phyloP scores from a whole-genome alignment of 2,888 invertebrate species.

The Merodon equestris region DNA sequence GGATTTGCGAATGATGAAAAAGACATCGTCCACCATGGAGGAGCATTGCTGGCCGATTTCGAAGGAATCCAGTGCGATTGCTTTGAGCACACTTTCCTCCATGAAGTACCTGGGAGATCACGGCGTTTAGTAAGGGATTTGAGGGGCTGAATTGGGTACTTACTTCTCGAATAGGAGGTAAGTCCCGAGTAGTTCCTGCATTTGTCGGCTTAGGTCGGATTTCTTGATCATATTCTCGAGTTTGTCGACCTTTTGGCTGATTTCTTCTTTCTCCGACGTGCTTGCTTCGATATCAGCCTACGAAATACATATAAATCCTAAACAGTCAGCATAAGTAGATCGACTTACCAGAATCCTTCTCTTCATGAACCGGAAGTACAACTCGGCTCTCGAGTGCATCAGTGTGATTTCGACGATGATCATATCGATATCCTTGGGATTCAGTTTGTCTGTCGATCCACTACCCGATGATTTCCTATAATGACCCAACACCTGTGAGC shows the following conservation, averaged over 20 bases:
- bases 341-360: conserved; percentile 85
- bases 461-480: conserved; percentile 77
- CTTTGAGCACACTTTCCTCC: conserved; percentile 96
- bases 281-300: conserved; percentile 84
- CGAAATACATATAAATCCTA: neutral
- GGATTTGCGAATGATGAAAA: conserved; percentile 97
- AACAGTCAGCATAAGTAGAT: conserved; percentile 51
- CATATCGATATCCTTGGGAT: conserved; percentile 92
- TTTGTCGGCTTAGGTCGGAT: conserved; percentile 86
- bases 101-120: conserved; percentile 86
- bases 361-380: conserved; percentile 93
- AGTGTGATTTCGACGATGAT: conserved; percentile 94
- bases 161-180: conserved; percentile 94
- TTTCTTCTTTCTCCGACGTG: conserved; percentile 80
- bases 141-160: neutral
- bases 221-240: conserved; percentile 85
- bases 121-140: neutral
- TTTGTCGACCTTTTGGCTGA: conserved; percentile 79
- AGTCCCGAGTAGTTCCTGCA: conserved; percentile 90
- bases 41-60: conserved; percentile 89
- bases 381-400: conserved; percentile 92
- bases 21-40: conserved; percentile 98
- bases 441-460: conserved; percentile 81
- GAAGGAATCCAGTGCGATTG: conserved; percentile 87
- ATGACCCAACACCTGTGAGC: conserved; percentile 74